Evolutionary conservation across 2,113 vertebrate genomes (phyloP).

Genomic region (Carassius auratus): DNA sequence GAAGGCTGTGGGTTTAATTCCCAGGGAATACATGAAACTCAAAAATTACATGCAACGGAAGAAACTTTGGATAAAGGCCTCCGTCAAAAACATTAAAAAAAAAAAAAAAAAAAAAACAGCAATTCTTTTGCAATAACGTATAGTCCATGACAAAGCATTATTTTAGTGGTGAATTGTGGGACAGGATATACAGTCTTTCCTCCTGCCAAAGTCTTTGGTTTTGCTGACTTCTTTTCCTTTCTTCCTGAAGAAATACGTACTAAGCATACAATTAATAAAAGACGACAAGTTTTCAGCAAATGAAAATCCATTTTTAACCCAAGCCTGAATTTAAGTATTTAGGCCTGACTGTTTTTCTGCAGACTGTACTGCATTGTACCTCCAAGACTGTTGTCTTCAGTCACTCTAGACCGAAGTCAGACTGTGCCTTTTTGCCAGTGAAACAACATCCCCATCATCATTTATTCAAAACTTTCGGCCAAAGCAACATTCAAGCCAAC

Average conservation of each 20-base stretch:
- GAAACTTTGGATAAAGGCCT: neutral
- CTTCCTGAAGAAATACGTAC: neutral
- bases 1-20: neutral
- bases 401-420: neutral
- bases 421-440: neutral
- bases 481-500: slow-evolving; percentile 14
- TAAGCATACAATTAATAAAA: neutral
- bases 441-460: slow-evolving; percentile 43
- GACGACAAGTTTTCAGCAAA: neutral
- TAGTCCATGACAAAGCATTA: neutral
- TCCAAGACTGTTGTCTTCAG: neutral
- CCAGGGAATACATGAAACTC: neutral
- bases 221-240: slow-evolving; percentile 46
- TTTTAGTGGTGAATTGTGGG: neutral
- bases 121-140: too few relatives aligned
- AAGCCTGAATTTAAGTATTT: neutral
- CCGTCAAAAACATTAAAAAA: neutral
- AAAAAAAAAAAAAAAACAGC: too few relatives aligned
- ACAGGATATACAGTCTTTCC: slow-evolving; percentile 24
- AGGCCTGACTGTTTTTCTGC: neutral
- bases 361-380: neutral
- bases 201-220: neutral
- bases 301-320: neutral
- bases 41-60: neutral
- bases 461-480: slow-evolving; percentile 43